A percentile compares a stretch with the other conserved stretches of the same genome.
These are phyloP conservation scores for Phainopepla nitens DNA, from an alignment of 2,113 vertebrate species.

Conservation along the genomic window DNA sequence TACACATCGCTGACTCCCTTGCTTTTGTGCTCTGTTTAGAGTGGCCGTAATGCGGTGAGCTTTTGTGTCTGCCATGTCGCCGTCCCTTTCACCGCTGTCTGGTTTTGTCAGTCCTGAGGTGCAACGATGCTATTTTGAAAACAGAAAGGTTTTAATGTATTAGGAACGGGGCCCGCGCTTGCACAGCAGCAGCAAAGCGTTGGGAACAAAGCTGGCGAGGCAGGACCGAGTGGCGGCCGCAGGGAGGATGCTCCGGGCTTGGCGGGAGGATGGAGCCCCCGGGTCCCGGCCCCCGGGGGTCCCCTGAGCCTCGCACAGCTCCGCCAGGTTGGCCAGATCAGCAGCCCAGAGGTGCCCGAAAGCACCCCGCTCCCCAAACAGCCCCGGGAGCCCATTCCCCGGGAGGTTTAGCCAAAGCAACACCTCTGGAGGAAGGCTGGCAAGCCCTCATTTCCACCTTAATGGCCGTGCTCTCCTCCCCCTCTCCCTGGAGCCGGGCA, in stretches of 20 bases:
- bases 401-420: background rate
- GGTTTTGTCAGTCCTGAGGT: slow-evolving; percentile 83
- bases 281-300: background rate
- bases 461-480: slow-evolving; percentile 63
- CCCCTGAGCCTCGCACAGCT: background rate
- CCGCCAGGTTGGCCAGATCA: background rate
- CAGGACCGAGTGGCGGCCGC: background rate
- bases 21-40: slow-evolving; percentile 88
- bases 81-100: slow-evolving; percentile 89
- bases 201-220: slow-evolving; percentile 29
- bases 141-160: slow-evolving; percentile 65
- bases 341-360: background rate
- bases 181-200: slow-evolving; percentile 19
- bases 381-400: background rate
- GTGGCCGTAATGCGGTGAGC: slow-evolving; percentile 86
- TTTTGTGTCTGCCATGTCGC: slow-evolving; percentile 91
- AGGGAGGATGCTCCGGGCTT: background rate
- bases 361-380: background rate
- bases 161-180: slow-evolving; percentile 44
- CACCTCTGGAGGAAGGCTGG: slow-evolving; percentile 61
- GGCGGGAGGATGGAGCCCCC: background rate
- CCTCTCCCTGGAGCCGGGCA: slow-evolving; percentile 73
- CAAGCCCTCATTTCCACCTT: slow-evolving; percentile 82
- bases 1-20: slow-evolving; percentile 94
- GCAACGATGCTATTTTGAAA: slow-evolving; percentile 74